Conservation (phyloP, 2,797 vertebrate genomes). For the Pseudochirops cupreus region DNA sequence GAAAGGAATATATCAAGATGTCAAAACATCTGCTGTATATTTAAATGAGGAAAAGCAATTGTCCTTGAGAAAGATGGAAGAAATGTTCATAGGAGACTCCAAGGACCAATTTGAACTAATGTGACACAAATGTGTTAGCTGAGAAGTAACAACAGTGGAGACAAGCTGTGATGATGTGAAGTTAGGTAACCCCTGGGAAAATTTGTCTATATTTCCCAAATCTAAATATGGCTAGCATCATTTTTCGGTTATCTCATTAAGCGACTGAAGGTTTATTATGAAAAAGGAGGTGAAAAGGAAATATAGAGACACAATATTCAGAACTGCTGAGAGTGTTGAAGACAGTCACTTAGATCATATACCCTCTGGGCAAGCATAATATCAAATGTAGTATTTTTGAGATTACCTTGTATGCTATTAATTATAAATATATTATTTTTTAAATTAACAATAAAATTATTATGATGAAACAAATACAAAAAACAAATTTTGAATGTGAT, state of each 20-base stretch:
- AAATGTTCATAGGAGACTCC: neutral
- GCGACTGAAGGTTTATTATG: conserved; percentile 29
- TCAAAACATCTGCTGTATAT: neutral
- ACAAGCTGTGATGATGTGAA: neutral
- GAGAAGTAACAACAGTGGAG: conserved; percentile 36
- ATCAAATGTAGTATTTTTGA: conserved; percentile 11
- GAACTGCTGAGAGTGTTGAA: neutral
- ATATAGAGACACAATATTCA: neutral
- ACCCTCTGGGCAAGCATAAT: neutral
- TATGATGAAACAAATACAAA: neutral
- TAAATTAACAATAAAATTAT: conserved; percentile 25
- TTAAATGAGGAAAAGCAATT: neutral
- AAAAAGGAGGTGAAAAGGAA: conserved; percentile 31
- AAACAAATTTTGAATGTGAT: conserved; percentile 25
- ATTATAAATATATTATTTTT: conserved; percentile 2
- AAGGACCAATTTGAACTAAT: neutral
- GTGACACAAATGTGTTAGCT: conserved; percentile 1
- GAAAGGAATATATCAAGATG: neutral
- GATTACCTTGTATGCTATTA: neutral
- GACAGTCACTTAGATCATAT: conserved; percentile 18
- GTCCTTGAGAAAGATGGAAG: conserved; percentile 21
- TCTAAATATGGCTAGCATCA: neutral
- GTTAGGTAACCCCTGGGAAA: neutral
- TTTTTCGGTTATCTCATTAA: conserved; percentile 27
- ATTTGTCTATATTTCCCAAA: conserved; percentile 2